phyloP scores from a whole-genome alignment of 2,888 invertebrate species.

The Drosophila testacea region DNA sequence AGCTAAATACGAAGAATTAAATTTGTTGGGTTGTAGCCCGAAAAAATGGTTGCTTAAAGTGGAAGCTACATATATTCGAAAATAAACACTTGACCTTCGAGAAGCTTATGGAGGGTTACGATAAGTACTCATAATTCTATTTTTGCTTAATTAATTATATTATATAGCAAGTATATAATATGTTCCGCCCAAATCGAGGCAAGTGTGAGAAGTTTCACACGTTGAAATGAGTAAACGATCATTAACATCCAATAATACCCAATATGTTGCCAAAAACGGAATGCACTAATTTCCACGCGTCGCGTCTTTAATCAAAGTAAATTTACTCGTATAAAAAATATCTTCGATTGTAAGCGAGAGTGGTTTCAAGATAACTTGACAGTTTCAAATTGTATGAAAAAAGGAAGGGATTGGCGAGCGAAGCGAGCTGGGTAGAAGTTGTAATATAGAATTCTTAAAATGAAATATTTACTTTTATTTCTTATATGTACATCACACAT shows the following conservation, averaged over 20 bases:
- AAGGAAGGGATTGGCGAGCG: too few species aligned
- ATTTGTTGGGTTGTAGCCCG: conserved; percentile 11
- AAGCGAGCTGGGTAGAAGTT: too few species aligned
- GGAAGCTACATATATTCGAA: conserved; percentile 2
- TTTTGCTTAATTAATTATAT: conserved; percentile 54
- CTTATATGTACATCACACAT: too few species aligned
- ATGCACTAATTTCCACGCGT: conserved; percentile 71
- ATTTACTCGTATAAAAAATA: conserved; percentile 9
- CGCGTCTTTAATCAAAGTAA: conserved; percentile 68
- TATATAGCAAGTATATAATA: conserved; percentile 36
- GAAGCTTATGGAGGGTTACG: conserved; percentile 4
- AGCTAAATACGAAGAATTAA: conserved; percentile 13
- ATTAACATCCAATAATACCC: conserved; percentile 73
- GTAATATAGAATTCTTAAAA: too few species aligned
- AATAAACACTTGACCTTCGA: not conserved
- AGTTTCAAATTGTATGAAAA: not conserved
- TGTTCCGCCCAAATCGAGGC: conserved; percentile 45
- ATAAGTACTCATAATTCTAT: conserved; percentile 7
- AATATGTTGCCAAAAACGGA: conserved; percentile 64
- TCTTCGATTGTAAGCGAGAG: conserved; percentile 9
- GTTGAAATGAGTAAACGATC: conserved; percentile 61
- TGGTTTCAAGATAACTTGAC: not conserved
- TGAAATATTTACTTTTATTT: too few species aligned
- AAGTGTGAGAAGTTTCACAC: conserved; percentile 57
- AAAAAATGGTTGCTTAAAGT: conserved; percentile 42